Conservation (phyloP, 1,140 invertebrate genomes). For the Aplysia californica region DNA sequence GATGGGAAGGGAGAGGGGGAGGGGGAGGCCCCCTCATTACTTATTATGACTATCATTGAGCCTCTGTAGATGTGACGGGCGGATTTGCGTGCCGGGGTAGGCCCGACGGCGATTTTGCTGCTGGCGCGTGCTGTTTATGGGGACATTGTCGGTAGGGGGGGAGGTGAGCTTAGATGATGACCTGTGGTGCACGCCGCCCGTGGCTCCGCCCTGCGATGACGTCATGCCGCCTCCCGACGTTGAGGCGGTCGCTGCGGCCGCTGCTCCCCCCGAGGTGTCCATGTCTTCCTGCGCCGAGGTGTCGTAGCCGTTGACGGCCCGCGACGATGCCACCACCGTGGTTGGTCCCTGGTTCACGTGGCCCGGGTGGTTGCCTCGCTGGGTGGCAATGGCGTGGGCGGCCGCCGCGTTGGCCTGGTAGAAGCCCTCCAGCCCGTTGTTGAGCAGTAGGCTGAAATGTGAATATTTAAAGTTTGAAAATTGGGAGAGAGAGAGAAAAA, state of each 20-base stretch:
- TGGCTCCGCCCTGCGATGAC: no score
- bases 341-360: background rate
- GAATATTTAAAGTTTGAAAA: no score
- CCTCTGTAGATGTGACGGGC: slow-evolving; percentile 21
- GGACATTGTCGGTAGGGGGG: slow-evolving; percentile 15
- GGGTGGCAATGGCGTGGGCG: slow-evolving; percentile 11
- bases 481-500: no score
- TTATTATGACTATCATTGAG: no score
- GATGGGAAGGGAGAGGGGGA: no score
- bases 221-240: background rate
- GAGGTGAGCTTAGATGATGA: slow-evolving; percentile 17
- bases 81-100: slow-evolving; percentile 21
- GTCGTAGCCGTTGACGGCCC: slow-evolving; percentile 19
- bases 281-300: slow-evolving; percentile 8
- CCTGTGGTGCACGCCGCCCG: no score
- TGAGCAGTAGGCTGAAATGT: background rate
- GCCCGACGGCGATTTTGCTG: slow-evolving; percentile 19
- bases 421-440: slow-evolving; percentile 25
- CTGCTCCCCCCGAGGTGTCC: slow-evolving; percentile 9
- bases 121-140: slow-evolving; percentile 17
- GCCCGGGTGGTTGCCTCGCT: background rate
- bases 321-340: slow-evolving; percentile 17
- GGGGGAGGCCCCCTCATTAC: no score
- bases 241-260: background rate
- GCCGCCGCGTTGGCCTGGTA: slow-evolving; percentile 22